Base-by-base conservation (phyloP, 2,113 vertebrate species). In the Nesoenas mayeri region DNA sequence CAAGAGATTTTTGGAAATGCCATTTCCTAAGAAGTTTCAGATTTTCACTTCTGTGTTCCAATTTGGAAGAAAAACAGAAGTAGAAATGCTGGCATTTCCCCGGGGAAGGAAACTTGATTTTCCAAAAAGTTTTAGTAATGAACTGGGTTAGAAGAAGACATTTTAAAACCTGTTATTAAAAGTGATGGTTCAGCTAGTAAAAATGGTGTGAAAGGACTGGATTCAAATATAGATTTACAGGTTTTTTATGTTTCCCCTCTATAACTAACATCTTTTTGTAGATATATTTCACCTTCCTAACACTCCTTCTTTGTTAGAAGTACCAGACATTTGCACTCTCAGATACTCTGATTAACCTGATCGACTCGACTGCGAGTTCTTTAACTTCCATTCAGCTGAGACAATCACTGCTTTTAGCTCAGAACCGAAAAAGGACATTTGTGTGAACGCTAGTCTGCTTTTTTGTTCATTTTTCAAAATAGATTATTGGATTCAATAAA, bases 211-310 rank as follows among this genome's bases (percentile, higher is more conserved):
- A 92, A 84, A 84, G 26, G 65, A 85, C 60, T 1, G 29, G 79
- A 79, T 74, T 85, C 66, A 79, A 85, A 85, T 10, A 10, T 2
- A 61, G 65, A 93, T 82, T 96, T 91, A 40, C 88, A 78, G 50
- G 2, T 14, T 53, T 89, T 90, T 93, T 58, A 85, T 88, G 70
- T 82, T 91, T 93, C 94, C 94, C 65, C 44, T 81, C 84, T 75
- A 1, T 73, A 78, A 88, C 74, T 73, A 56, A 62, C 20, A 0
- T 50, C 54, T 56, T 93, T 93, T 75, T 26, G 88, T 21, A 85
- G 88, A 66, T 84, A 7, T 36, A 8, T 50, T 75, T 85, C 44
- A 36, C 48, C 57, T 91, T 71, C 66, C 50, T 58, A 40, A 60
- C 19, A 24, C 36, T 88, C 38, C 36, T 28, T 18, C 79, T 84